Evolutionary conservation across 2,797 vertebrate species (phyloP), one percentile per base, ranked within the genome.

Genomic region (Mus caroli): DNA sequence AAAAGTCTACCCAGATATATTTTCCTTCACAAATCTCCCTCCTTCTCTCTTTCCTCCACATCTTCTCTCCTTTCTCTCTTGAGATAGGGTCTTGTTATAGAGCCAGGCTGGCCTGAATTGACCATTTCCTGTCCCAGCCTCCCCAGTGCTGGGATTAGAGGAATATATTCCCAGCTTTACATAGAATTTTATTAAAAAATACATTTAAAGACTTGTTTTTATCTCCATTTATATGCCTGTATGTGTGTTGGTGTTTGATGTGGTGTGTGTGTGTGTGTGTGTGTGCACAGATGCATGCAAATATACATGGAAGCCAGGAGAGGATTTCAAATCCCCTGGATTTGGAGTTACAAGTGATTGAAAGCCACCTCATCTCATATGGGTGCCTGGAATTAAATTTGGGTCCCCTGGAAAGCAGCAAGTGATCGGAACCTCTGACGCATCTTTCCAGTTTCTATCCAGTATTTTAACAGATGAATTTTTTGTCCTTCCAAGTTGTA

Each of bases 401-500:
- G 40, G 28, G 40, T n/a, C 1, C 11, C 31, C 1, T 85, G 43
- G 43, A 86, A n/a, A 86, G 62, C 12, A 69, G 11, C 62, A 86
- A n/a, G 31, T 26, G 43, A 50, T 14, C 19, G 9, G 46, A 52
- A 69, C 22, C 31, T 24, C 34, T 52, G 19, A 52, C 46, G 43
- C 83, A 50, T n/a, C 28, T 85, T 17, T 54, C 34, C 4, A 67
- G 43, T n/a, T 34, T 69, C 31, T 43, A 67, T 14, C 52, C 3
- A 37, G n/a, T 73, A 67, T 93, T 95, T 71, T 80, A 93, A 56
- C 85, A 34, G 50, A 75, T 77, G 12, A 7, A 80, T 11, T 86
- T 54, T 77, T 20, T 92, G 12, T 78, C 10, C 34, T 31, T 28
- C 12, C 80, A 64, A 71, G 24, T 26, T 73, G 0, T 83, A 69